Conservation (phyloP, 2,888 invertebrate genomes). For the Flexamia atlantica region DNA sequence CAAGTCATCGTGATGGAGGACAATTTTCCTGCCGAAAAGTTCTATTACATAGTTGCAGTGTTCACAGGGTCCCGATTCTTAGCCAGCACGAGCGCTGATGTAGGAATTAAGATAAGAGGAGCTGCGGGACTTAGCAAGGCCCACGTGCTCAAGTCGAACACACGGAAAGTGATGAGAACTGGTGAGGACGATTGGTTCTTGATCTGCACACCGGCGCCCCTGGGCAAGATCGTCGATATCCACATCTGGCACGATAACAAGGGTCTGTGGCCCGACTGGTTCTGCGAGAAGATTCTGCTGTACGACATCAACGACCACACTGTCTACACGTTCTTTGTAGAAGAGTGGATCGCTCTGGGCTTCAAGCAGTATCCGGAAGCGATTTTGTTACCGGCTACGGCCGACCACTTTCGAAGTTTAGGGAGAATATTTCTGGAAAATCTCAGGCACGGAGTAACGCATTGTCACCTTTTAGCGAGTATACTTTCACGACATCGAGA, state of each 20-base stretch:
- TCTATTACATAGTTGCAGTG: not conserved
- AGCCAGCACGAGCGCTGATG: not conserved
- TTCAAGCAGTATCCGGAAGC: not conserved
- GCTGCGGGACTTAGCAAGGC: not conserved
- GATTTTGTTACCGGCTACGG: not conserved
- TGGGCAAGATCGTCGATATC: not conserved
- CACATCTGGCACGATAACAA: constrained; percentile 14
- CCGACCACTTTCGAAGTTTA: not conserved
- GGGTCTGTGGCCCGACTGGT: not conserved
- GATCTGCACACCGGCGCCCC: not conserved
- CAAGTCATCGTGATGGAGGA: too few species aligned
- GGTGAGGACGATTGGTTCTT: constrained; percentile 1
- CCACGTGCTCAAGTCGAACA: not conserved
- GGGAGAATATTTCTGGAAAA: not conserved
- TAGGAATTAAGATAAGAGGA: not conserved
- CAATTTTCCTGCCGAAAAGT: not conserved
- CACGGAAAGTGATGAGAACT: not conserved
- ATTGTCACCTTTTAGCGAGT: not conserved
- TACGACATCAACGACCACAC: not conserved
- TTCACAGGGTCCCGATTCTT: not conserved
- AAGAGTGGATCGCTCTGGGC: not conserved
- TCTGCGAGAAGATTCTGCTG: not conserved
- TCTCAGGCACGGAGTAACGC: not conserved
- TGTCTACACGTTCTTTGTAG: constrained; percentile 3
- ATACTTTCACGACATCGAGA: not conserved